These are phyloP conservation scores for Mactra quadrangularis DNA, from an alignment of 1,140 invertebrate species.

Conservation along the genomic window DNA sequence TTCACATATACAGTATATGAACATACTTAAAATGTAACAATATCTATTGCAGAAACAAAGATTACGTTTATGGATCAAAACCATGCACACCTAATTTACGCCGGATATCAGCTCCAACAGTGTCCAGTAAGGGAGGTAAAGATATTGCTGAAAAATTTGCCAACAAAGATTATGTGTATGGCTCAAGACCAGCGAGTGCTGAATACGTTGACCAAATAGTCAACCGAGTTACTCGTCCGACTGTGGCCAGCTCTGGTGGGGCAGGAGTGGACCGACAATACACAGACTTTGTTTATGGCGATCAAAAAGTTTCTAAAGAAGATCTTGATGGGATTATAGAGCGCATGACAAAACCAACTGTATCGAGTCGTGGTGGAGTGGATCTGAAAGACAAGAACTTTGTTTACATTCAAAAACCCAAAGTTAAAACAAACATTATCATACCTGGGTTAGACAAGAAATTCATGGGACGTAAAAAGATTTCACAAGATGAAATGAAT, in stretches of 20 bases:
- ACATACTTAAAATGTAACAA: too few species aligned
- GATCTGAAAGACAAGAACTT: slow-evolving; percentile 69
- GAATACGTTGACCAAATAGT: slow-evolving; percentile 70
- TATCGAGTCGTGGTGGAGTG: slow-evolving; percentile 67
- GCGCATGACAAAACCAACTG: slow-evolving; percentile 72
- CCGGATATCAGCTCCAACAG: slow-evolving; percentile 70
- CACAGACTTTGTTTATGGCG: slow-evolving; percentile 69
- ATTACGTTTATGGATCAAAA: slow-evolving; percentile 70
- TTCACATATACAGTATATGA: too few species aligned
- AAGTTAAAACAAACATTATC: slow-evolving; percentile 70
- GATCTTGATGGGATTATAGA: slow-evolving; percentile 72
- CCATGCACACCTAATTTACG: slow-evolving; percentile 60
- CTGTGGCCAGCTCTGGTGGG: slow-evolving; percentile 73
- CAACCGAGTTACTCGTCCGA: slow-evolving; percentile 66
- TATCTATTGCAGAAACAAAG: slow-evolving; percentile 68
- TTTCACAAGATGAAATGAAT: slow-evolving; percentile 64
- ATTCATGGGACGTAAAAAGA: slow-evolving; percentile 69
- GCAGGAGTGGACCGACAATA: slow-evolving; percentile 65
- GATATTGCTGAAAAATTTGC: slow-evolving; percentile 65
- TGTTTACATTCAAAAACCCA: slow-evolving; percentile 67
- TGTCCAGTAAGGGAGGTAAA: slow-evolving; percentile 70
- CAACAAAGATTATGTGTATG: slow-evolving; percentile 72
- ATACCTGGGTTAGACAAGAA: slow-evolving; percentile 70
- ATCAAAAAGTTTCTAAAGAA: slow-evolving; percentile 65
- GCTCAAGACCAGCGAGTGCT: slow-evolving; percentile 63